These are phyloP conservation scores for Hylia prasina DNA, from an alignment of 2,113 vertebrate species.

Conservation along the genomic window DNA sequence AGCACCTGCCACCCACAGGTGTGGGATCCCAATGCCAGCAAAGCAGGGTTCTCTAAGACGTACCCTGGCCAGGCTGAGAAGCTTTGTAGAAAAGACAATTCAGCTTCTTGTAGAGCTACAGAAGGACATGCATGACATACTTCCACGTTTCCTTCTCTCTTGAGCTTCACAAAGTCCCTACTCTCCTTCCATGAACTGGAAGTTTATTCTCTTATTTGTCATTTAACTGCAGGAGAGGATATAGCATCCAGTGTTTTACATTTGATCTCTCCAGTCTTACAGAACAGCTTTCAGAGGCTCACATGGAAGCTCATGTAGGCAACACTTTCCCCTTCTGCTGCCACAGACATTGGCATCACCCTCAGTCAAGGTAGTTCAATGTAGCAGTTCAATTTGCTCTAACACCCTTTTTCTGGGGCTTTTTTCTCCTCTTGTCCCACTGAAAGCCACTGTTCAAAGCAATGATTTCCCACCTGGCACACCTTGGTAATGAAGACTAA, in stretches of 20 bases:
- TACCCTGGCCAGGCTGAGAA: rapidly evolving
- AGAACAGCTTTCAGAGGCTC: background rate
- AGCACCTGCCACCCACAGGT: rapidly evolving
- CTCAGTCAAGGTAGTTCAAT: background rate
- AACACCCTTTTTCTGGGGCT: background rate
- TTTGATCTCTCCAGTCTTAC: background rate
- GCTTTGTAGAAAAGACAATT: background rate
- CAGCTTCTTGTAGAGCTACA: background rate
- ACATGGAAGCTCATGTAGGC: background rate
- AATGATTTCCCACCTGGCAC: background rate
- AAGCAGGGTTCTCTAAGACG: background rate
- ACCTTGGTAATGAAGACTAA: background rate
- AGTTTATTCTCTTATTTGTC: background rate
- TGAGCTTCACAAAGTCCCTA: background rate
- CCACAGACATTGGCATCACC: background rate
- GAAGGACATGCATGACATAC: background rate
- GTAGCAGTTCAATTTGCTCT: background rate
- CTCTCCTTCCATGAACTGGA: background rate
- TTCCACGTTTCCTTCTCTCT: background rate
- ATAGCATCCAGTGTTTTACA: background rate
- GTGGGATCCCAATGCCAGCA: rapidly evolving
- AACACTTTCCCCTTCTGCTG: background rate
- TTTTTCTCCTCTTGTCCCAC: background rate
- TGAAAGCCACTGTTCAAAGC: background rate
- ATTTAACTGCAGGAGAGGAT: background rate